Percentiles rank a stretch among this genome's conserved stretches.
Conservation (phyloP, 2,888 invertebrate species). For the Philereme vetulata region DNA sequence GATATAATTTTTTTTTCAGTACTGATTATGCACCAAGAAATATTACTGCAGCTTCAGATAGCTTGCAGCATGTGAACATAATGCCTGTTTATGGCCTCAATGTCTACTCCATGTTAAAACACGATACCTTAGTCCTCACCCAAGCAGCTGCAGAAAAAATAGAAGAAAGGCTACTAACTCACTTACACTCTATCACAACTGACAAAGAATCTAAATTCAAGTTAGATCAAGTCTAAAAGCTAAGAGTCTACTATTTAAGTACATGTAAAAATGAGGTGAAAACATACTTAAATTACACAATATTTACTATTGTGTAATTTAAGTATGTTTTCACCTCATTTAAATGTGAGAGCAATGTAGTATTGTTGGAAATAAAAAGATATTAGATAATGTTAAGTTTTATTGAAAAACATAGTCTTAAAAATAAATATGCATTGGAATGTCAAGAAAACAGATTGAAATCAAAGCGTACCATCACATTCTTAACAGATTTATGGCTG, state of each 20-base stretch:
- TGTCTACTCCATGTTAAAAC: constrained; percentile 98
- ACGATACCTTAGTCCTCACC: constrained; percentile 95
- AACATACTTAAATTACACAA: too few species aligned
- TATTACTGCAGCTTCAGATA: constrained; percentile 91
- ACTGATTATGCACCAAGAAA: constrained; percentile 94
- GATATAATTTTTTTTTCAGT: constrained; percentile 67
- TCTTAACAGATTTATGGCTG: too few species aligned
- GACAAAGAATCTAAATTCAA: constrained; percentile 79
- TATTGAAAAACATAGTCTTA: constrained; percentile 19
- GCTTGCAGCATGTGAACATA: constrained; percentile 92
- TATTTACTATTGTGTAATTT: neutral
- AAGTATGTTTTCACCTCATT: too few species aligned
- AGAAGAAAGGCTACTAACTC: constrained; percentile 89
- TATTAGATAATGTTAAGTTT: constrained; percentile 11
- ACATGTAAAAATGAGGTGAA: constrained; percentile 20
- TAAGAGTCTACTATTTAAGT: neutral
- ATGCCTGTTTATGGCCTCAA: constrained; percentile 99
- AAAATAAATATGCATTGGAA: constrained; percentile 8
- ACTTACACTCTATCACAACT: constrained; percentile 85
- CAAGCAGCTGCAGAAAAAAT: constrained; percentile 92
- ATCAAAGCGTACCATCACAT: constrained; percentile 1
- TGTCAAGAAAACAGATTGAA: neutral
- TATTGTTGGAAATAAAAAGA: constrained; percentile 21
- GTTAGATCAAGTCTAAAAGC: constrained; percentile 82
- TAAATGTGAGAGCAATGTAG: neutral